Evolutionary conservation across 2,113 vertebrate species (phyloP), one percentile per base, ranked within the genome.

Genomic region (Probosciger aterrimus): DNA sequence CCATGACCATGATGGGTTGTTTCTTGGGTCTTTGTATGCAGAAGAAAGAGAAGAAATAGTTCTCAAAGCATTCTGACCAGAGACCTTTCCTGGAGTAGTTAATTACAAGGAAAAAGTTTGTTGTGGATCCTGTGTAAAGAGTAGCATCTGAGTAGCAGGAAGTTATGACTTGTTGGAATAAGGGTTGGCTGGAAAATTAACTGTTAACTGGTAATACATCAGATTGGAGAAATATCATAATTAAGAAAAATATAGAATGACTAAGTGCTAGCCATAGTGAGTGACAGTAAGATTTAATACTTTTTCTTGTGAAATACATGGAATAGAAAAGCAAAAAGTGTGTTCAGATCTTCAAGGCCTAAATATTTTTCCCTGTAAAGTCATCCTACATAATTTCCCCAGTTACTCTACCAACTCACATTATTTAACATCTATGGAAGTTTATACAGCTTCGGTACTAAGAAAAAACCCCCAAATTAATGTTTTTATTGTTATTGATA

Each of bases 171-270:
- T 86, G 22, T 33, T 88, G 82, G 59, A 95, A 59, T 70, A 90
- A 74, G 31, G 88, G n/a, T 8, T 70, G 53, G 9, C 22, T 94
- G 50, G 59, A 88, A 93, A 90, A 90, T 50, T 16, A 83, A 84
- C 41, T 90, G 41, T 86, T 88, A 90, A 80, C 59, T 88, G 79
- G 53, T 46, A 77, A 88, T 62, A 59, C 19, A 67, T 70, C 50
- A 88, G 55, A 44, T 3, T 90, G 88, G 86, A 90, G 63, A 93
- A 92, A 95, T 94, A 88, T 18, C 4, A 1, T 59, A 83, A 83
- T 83, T 86, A 73, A 90, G 69, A 92, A 86, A 88, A 70, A 44
- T 52, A 80, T 20, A 83, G 55, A 93, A 92, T 91, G 37, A 71
- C 47, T 67, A 84, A 85, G 46, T 90, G n/a, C 9, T 71, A 85